Percentiles rank a stretch among this genome's conserved stretches.
Evolutionary conservation across 2,888 invertebrate species (phyloP).

Genomic region (Tethea ocularis): DNA sequence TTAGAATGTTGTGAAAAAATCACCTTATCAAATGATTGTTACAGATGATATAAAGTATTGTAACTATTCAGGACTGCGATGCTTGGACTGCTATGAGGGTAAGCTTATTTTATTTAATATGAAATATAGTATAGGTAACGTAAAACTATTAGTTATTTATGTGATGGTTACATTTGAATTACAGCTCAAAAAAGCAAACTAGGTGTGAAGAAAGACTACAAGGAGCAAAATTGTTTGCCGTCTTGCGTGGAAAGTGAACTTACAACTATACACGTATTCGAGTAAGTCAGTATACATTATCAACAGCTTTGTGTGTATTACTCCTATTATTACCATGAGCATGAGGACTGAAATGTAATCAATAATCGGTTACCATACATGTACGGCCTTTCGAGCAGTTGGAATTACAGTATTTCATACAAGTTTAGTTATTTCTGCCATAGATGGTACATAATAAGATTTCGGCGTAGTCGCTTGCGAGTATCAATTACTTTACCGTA

Average conservation of each 20-base stretch:
- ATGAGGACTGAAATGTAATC: too few species aligned
- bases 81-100: slow-evolving; percentile 68
- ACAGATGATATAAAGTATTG: slow-evolving; percentile 77
- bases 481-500: too few species aligned
- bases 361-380: too few species aligned
- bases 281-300: slow-evolving; percentile 32
- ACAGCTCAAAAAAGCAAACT: slow-evolving; percentile 68
- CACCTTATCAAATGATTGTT: slow-evolving; percentile 29
- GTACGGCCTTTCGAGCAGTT: too few species aligned
- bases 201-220: slow-evolving; percentile 56
- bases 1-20: too few species aligned
- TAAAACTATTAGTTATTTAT: background rate
- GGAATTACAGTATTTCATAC: too few species aligned
- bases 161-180: slow-evolving; percentile 20
- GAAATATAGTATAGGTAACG: background rate
- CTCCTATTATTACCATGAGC: too few species aligned
- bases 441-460: too few species aligned
- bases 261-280: slow-evolving; percentile 46
- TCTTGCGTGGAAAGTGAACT: slow-evolving; percentile 84
- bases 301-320: too few species aligned
- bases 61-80: slow-evolving; percentile 81
- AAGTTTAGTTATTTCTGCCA: too few species aligned
- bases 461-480: too few species aligned
- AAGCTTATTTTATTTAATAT: slow-evolving; percentile 6
- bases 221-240: slow-evolving; percentile 74